phyloP scores from a whole-genome alignment of 1,140 invertebrate species.

The Manduca sexta region DNA sequence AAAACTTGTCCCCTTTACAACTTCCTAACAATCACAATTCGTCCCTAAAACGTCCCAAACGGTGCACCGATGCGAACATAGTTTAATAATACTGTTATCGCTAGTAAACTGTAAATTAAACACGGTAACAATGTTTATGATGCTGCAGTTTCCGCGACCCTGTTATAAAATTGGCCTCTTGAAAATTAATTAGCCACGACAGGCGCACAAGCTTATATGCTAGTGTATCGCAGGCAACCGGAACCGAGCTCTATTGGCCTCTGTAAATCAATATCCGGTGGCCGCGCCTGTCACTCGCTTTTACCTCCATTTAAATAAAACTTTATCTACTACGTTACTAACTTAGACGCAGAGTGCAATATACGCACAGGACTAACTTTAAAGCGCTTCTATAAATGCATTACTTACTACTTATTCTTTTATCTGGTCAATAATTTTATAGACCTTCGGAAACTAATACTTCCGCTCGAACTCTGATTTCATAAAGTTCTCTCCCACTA shows the following conservation, averaged over 20 bases:
- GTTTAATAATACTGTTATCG: constrained; percentile 2
- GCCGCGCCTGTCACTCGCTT: constrained; percentile 38
- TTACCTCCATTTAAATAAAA: constrained; percentile 47
- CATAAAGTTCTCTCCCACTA: too few species aligned
- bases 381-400: not conserved
- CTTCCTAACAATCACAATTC: too few species aligned
- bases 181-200: constrained; percentile 55
- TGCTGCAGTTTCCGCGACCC: too few species aligned
- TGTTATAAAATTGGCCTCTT: constrained; percentile 21
- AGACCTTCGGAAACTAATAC: too few species aligned
- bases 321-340: constrained; percentile 38
- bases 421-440: constrained; percentile 1
- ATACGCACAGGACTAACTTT: not conserved
- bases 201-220: constrained; percentile 52
- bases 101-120: too few species aligned
- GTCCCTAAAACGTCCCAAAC: not conserved
- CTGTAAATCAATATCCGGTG: constrained; percentile 67
- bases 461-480: too few species aligned
- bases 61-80: not conserved
- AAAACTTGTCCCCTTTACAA: too few species aligned
- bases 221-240: constrained; percentile 43
- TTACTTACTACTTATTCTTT: not conserved
- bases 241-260: constrained; percentile 49
- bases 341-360: constrained; percentile 10
- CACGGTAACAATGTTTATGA: too few species aligned